These are phyloP conservation scores for Sebastes dallii DNA, from an alignment of 2,797 vertebrate genomes.

Conservation along the genomic window DNA sequence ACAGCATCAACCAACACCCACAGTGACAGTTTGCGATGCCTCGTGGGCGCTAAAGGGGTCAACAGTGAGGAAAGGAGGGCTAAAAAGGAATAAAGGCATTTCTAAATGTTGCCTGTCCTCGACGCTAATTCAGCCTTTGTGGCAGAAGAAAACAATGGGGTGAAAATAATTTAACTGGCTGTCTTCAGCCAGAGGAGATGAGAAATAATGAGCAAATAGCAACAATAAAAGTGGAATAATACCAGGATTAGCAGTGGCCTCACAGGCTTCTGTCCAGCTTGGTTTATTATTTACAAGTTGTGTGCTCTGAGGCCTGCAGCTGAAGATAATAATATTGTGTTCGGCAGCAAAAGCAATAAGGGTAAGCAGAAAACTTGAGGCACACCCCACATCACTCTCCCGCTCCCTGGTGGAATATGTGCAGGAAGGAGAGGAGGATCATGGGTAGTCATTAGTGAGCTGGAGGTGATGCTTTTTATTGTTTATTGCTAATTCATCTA, in stretches of 20 bases:
- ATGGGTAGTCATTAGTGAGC: slow-evolving; percentile 81
- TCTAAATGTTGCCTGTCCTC: slow-evolving; percentile 63
- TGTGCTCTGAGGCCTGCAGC: slow-evolving; percentile 82
- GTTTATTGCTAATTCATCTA: slow-evolving; percentile 76
- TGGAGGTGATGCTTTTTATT: slow-evolving; percentile 72
- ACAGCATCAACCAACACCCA: slow-evolving; percentile 41
- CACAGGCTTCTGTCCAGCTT: slow-evolving; percentile 80
- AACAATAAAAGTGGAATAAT: slow-evolving; percentile 87
- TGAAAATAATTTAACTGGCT: slow-evolving; percentile 77
- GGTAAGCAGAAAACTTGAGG: slow-evolving; percentile 76
- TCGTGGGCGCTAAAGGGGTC: slow-evolving; percentile 40
- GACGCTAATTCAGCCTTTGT: slow-evolving; percentile 73
- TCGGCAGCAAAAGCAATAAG: slow-evolving; percentile 82
- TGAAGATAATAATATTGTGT: slow-evolving; percentile 85
- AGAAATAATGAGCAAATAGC: slow-evolving; percentile 84
- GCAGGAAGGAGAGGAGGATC: slow-evolving; percentile 71
- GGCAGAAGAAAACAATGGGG: slow-evolving; percentile 67
- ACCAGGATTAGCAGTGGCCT: slow-evolving; percentile 82
- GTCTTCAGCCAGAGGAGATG: slow-evolving; percentile 77
- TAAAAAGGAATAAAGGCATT: slow-evolving; percentile 64
- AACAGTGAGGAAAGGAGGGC: slow-evolving; percentile 38
- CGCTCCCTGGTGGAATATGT: slow-evolving; percentile 65
- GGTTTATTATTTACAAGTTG: slow-evolving; percentile 86
- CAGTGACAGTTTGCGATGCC: slow-evolving; percentile 41
- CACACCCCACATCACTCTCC: slow-evolving; percentile 69